phyloP scores from a whole-genome alignment of 2,797 vertebrate species.

The Rhincodon typus region DNA sequence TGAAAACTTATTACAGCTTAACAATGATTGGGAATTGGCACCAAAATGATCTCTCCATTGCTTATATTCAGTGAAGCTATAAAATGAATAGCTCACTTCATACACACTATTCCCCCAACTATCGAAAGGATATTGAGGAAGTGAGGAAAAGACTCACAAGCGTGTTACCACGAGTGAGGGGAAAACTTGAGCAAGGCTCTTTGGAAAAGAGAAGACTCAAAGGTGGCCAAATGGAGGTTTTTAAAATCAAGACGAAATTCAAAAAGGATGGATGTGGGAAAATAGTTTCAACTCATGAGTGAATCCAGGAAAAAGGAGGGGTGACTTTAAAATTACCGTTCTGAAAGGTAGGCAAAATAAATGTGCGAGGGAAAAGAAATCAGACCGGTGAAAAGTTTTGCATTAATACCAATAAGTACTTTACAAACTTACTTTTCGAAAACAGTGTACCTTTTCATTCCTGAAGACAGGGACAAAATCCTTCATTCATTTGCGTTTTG shows the following conservation, averaged over 20 bases:
- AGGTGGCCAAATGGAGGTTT: background rate
- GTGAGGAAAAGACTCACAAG: background rate
- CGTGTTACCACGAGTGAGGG: background rate
- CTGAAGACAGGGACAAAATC: background rate
- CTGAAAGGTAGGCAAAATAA: background rate
- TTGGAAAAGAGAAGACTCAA: background rate
- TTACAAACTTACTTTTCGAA: background rate
- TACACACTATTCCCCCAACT: background rate
- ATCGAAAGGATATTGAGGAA: background rate
- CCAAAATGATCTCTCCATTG: background rate
- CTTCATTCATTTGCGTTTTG: background rate
- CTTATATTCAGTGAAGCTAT: background rate
- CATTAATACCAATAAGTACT: background rate
- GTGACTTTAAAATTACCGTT: background rate
- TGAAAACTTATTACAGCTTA: background rate
- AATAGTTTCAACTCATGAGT: background rate
- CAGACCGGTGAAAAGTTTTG: background rate
- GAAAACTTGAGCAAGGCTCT: background rate
- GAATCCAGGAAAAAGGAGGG: background rate
- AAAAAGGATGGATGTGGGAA: background rate
- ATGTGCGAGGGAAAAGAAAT: background rate
- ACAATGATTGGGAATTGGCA: background rate
- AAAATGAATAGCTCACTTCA: background rate
- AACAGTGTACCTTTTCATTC: background rate
- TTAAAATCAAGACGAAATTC: background rate